A percentile compares a stretch with the other conserved stretches of the same genome.
Conservation (phyloP, 2,888 invertebrate species). For the Eucera pruinosa region DNA sequence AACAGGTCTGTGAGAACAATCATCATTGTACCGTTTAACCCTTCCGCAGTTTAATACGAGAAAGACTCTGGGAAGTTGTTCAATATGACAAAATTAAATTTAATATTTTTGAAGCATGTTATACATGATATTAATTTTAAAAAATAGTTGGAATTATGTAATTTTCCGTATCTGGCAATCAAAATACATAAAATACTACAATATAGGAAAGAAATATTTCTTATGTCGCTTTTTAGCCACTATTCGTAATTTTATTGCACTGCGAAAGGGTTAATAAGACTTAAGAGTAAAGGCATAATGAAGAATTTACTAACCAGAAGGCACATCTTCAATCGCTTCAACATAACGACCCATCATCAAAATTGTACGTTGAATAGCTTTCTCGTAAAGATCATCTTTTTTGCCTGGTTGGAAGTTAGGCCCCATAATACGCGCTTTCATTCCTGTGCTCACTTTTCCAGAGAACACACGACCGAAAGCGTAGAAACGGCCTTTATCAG, state of each 20-base stretch:
- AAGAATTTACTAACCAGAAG: conserved; percentile 88
- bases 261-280: too few species aligned
- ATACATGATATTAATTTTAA: too few species aligned
- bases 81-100: too few species aligned
- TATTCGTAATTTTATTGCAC: too few species aligned
- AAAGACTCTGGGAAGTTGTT: too few species aligned
- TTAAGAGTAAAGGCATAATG: background rate
- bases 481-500: conserved; percentile 99
- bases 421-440: conserved; percentile 99
- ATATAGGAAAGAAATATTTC: too few species aligned
- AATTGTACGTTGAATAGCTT: conserved; percentile 99
- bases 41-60: too few species aligned
- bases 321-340: conserved; percentile 99
- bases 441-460: conserved; percentile 93
- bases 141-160: too few species aligned
- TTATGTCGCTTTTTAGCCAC: too few species aligned
- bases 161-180: too few species aligned
- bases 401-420: conserved; percentile 99
- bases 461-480: conserved; percentile 99
- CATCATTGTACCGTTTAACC: conserved; percentile 73
- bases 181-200: too few species aligned
- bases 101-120: too few species aligned
- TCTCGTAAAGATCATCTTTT: conserved; percentile 99
- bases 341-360: conserved; percentile 99
- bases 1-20: conserved; percentile 79